These are phyloP conservation scores for Antheraea assamensis DNA, from an alignment of 2,888 invertebrate genomes.

Conservation along the genomic window DNA sequence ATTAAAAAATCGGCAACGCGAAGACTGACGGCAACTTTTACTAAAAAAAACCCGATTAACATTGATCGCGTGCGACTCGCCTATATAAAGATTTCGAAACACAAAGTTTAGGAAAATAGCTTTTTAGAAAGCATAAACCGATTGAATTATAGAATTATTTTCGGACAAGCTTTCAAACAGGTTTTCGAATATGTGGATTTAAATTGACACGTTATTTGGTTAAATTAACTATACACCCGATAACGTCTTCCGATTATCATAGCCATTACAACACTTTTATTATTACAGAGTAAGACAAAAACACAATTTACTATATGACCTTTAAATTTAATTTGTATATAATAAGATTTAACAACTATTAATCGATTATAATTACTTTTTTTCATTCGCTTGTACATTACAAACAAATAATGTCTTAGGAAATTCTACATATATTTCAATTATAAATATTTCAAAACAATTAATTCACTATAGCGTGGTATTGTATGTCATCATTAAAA, in stretches of 20 bases:
- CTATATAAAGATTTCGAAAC: slow-evolving; percentile 16
- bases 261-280: background rate
- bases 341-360: background rate
- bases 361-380: background rate
- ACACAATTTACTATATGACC: background rate
- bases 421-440: background rate
- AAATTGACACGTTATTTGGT: slow-evolving; percentile 8
- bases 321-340: background rate
- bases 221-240: background rate
- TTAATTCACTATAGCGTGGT: background rate
- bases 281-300: background rate
- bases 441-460: background rate
- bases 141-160: slow-evolving; percentile 9
- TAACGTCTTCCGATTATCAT: slow-evolving; percentile 3
- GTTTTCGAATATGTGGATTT: slow-evolving; percentile 16
- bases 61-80: background rate
- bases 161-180: slow-evolving; percentile 18
- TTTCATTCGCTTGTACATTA: background rate
- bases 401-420: background rate
- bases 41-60: slow-evolving; percentile 2
- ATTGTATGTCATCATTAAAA: no score
- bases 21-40: background rate
- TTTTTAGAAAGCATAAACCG: slow-evolving; percentile 15
- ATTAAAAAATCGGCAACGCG: background rate
- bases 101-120: background rate